Evolutionary conservation across 2,888 invertebrate genomes (phyloP).

Genomic region (Lysandra bellargus): DNA sequence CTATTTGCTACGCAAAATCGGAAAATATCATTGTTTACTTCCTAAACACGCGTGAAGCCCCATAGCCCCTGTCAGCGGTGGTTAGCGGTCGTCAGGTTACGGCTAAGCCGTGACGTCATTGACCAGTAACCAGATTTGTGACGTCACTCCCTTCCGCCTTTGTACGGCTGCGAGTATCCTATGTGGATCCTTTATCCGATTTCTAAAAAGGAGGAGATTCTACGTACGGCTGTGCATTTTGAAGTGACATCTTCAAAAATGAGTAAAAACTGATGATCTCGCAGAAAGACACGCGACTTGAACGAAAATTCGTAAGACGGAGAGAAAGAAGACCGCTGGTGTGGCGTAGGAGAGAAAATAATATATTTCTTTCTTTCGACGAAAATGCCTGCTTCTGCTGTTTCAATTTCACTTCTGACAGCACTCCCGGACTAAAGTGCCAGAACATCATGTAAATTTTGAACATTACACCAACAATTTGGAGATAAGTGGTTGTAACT

Average conservation of each 20-base stretch:
- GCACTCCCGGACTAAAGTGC: no score
- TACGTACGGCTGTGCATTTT: not conserved
- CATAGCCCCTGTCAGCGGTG: not conserved
- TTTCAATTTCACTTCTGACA: no score
- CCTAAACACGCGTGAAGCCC: constrained; percentile 10
- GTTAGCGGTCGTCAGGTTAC: not conserved
- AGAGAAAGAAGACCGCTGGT: no score
- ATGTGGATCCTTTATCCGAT: not conserved
- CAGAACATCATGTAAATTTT: not conserved
- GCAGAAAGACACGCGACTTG: no score
- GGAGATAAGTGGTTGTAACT: constrained; percentile 8
- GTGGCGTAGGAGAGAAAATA: no score
- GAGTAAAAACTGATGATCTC: no score
- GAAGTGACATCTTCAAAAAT: no score
- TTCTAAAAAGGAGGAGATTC: not conserved
- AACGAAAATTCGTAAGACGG: no score
- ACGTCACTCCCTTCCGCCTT: constrained; percentile 7
- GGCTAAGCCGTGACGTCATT: constrained; percentile 6
- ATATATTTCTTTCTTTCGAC: no score
- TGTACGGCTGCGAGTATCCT: constrained; percentile 9
- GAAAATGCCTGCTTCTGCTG: no score
- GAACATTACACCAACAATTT: constrained; percentile 15
- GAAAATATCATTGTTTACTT: not conserved
- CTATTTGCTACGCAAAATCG: not conserved
- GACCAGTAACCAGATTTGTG: constrained; percentile 7